Evolutionary conservation across 35 echinoderm and acorn worm species (phyloP).

Genomic region (Eucidaris tribuloides): DNA sequence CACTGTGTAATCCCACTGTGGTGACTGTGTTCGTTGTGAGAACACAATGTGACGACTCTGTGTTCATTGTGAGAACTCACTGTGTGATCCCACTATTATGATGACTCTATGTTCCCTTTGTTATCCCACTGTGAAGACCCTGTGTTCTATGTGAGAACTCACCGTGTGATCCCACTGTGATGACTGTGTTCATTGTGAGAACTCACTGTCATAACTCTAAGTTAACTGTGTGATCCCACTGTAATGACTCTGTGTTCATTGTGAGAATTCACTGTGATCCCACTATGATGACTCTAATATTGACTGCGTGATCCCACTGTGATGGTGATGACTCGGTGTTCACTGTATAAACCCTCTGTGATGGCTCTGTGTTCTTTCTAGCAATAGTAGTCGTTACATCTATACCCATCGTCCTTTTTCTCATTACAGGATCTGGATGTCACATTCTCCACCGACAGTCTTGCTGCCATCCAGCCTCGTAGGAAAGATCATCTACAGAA

Average conservation of each 20-base stretch:
- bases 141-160: too few species aligned
- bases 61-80: neutral
- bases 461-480: constrained; percentile 12
- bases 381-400: neutral
- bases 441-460: neutral
- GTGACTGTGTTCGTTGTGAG: too few species aligned
- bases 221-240: neutral
- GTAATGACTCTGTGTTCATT: neutral
- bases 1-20: too few species aligned
- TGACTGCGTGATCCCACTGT: too few species aligned
- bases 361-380: neutral
- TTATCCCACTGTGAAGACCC: neutral
- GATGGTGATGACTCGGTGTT: too few species aligned
- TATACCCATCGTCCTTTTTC: neutral
- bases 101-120: too few species aligned
- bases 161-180: too few species aligned
- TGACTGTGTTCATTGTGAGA: too few species aligned
- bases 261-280: neutral
- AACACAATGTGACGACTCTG: neutral
- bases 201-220: too few species aligned
- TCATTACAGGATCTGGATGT: constrained; percentile 1
- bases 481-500: neutral
- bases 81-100: neutral
- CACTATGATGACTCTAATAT: neutral
- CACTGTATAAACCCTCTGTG: neutral